phyloP scores from a whole-genome alignment of 2,797 vertebrate genomes.

The Melanotaenia nigrans region DNA sequence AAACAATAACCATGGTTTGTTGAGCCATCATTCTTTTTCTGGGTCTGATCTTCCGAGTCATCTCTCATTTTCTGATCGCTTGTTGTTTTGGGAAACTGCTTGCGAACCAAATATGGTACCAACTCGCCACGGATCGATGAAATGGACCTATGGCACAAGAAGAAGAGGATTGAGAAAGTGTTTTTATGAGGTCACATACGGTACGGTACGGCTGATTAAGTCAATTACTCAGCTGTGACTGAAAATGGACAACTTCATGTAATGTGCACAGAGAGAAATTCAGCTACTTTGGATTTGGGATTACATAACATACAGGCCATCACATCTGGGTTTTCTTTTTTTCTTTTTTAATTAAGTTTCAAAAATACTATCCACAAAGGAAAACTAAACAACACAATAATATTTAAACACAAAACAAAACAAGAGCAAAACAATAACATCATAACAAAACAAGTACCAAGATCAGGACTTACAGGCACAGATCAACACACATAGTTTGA shows the following conservation, averaged over 20 bases:
- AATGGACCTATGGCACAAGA: slow-evolving; percentile 83
- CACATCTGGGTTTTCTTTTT: not conserved
- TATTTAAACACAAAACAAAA: too few species aligned
- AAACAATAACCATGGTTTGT: slow-evolving; percentile 80
- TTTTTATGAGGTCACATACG: not conserved
- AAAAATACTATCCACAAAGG: too few species aligned
- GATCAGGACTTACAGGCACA: too few species aligned
- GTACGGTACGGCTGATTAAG: not conserved
- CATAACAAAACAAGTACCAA: too few species aligned
- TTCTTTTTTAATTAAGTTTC: too few species aligned
- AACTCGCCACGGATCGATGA: slow-evolving; percentile 94
- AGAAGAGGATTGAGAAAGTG: not conserved
- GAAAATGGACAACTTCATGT: not conserved
- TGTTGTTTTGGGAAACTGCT: slow-evolving; percentile 90
- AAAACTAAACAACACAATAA: too few species aligned
- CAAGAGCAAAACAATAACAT: too few species aligned
- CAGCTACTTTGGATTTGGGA: not conserved
- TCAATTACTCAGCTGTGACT: not conserved
- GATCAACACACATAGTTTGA: too few species aligned
- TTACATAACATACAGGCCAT: not conserved
- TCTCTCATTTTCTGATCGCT: slow-evolving; percentile 81
- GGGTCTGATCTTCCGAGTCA: slow-evolving; percentile 76
- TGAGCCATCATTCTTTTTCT: slow-evolving; percentile 85
- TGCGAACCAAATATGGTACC: slow-evolving; percentile 93
- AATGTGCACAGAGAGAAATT: too few species aligned